Base-by-base conservation (phyloP, 2,113 vertebrate species). In the Scomber japonicus region DNA sequence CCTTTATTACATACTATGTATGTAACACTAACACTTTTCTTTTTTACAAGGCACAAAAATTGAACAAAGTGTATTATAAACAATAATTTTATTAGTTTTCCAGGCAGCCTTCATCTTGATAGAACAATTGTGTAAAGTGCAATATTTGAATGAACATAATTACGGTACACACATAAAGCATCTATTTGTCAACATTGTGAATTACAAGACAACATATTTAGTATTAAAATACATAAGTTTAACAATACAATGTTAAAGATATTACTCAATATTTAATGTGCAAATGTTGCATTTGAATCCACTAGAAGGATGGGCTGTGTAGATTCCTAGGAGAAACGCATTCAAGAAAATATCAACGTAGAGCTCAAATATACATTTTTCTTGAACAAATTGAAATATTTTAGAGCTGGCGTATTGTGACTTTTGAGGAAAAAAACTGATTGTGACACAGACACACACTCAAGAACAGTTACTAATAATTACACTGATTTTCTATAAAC, bases 211-310 rank as follows among this genome's bases (percentile, higher is more conserved):
- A 27, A 27, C 24, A 27, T 27, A 27, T 27, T 27, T 27, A 40
- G 35, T 40, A 7, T 9, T 10, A 9, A 27, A 40, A 11, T 19
- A 54, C 2, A 31, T 13, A 2, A 10, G 19, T 51, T 60, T 12
- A 24, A 69, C 14, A 60, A 13, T 61, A 21, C 10, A 66, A 51
- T 27, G 24, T 48, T 27, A 3, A 17, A 46, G 45, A 13, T 69
- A 44, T 72, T 57, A 51, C 12, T 65, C 6, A 27, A 24, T 5
- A 21, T 60, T 44, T 45, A 1, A 53, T 54, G 31, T 84, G 60
- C 59, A 78, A 77, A 69, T 65, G 19, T 49, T 2, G 48, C 61
- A 60, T 76, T 76, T 31, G 40, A 27, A 27, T 56, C 16, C 17
- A 21, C 19, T 50, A 11, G 2, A 46, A 27, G 6, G 35, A 54